Base-by-base conservation (phyloP, 2,797 vertebrate genomes). In the Odontamblyopus lacepedii region DNA sequence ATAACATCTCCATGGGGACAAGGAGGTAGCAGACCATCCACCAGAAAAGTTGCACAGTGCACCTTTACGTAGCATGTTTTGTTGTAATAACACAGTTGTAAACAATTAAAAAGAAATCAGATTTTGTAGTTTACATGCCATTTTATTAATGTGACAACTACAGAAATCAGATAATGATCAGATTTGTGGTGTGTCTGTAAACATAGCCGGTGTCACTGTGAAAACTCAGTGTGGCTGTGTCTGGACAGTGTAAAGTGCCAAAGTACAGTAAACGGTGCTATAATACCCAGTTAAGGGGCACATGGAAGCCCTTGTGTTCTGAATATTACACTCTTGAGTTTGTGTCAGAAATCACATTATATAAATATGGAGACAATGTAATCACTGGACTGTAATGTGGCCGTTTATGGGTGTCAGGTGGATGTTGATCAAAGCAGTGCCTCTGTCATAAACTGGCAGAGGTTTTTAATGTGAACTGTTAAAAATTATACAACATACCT, bases 231-330 rank as follows among this genome's bases (percentile, higher is more conserved):
- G 71, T 67, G 75, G 82, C 74, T 74, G 76, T 78, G 62, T 78
- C 51, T 65, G 15, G 27, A 3, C 62, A 67, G 65, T 75, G 72
- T 77, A 82, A 79, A 51, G 73, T 67, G 70, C 67, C 66, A 57
- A 73, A 77, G 59, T 75, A 76, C 79, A 80, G 79, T 71, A 32
- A 75, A 73, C 68, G 84, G 83, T 86, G 53, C 70, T 78, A 76
- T 72, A 6, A 2, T 38, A 75, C 6, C 4, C 80, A 70, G 79
- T 74, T 79, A 75, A 83, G 68, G 75, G 69, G 70, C 50, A 69
- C 77, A 73, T 80, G 75, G 78, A 83, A 79, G 76, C 85, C 83
- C 82, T 85, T 83, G 88, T 90, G 80, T 91, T 88, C 88, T 91
- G 88, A 90, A 90, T 69, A 73, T 75, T 71, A 82, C 65, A 63